Evolutionary conservation across 2,113 vertebrate genomes (phyloP), one percentile per base, ranked within the genome.

Genomic region (Chaenocephalus aceratus): DNA sequence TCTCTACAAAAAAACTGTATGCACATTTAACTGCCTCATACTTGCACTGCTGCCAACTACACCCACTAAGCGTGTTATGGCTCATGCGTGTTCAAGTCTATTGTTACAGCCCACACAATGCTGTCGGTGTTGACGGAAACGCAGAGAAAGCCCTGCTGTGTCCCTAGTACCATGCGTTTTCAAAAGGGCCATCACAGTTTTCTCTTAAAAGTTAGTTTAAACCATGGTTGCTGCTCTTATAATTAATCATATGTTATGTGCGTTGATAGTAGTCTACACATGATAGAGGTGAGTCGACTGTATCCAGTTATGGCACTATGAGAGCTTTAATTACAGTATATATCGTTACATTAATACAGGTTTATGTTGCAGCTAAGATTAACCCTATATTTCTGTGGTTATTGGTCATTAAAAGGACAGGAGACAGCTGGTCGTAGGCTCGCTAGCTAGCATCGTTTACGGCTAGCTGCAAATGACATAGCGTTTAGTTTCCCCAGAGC

Each of bases 341-440:
- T 14, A 9, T 14, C 16, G n/a, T 21, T 21, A 41, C 7, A 34
- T n/a, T 3, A 44, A 21, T 34, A 3, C 13, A 51, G 83, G 5
- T 75, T 34, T 14, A 8, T 34, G 36, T 15, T 7, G 34, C 5
- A 7, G 16, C 44, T 44, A 1, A 52, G n/a, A 4, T 57, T 56
- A 30, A 59, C n/a, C 5, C 21, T 45, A 16, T 18, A 9, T 21
- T 41, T 4, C 2, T 18, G 73, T 4, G n/a, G 30, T 56, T 23
- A 14, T 30, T 36, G 58, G 10, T 57, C 11, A 41, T 56, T 41
- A 54, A 6, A 41, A 45, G 26, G 57, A 60, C 48, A 18, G 67
- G 44, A 58, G 66, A 51, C 53, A 65, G 59, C 49, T 83, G 91
- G 91, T 91, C 88, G 92, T 89, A n/a, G 88, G 77, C 87, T 88